Percentiles rank a stretch among this genome's conserved stretches.
phyloP scores from a whole-genome alignment of 2,888 invertebrate species.

The Minunthozetes semirufus region DNA sequence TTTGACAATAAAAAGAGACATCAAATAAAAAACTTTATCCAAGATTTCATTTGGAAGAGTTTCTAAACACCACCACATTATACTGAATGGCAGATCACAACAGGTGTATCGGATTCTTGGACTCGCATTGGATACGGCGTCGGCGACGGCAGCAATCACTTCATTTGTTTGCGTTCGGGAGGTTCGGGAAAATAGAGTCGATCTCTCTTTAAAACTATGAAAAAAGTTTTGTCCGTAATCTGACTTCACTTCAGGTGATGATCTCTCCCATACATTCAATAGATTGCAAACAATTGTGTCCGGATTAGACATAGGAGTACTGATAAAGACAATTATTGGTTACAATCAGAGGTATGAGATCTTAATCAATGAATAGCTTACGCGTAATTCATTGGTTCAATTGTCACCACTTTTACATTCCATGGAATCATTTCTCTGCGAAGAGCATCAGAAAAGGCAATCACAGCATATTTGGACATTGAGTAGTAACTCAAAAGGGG shows the following conservation, averaged over 20 bases:
- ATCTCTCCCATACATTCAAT: not conserved
- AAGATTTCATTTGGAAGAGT: not conserved
- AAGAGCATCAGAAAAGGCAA: constrained; percentile 49
- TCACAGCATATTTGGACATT: constrained; percentile 51
- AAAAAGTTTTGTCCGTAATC: constrained; percentile 15
- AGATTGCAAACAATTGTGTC: not conserved
- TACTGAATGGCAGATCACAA: not conserved
- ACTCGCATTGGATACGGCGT: not conserved
- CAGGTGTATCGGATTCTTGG: not conserved
- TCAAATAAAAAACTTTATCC: not conserved
- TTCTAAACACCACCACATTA: not conserved
- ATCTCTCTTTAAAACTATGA: not conserved
- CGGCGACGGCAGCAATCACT: not conserved
- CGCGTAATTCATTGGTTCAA: constrained; percentile 49
- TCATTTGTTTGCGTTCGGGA: not conserved
- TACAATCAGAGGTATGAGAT: not conserved
- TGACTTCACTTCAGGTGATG: constrained; percentile 9
- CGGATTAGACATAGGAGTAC: not conserved
- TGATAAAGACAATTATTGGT: too few relatives aligned
- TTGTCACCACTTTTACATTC: constrained; percentile 49
- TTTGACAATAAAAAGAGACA: not conserved
- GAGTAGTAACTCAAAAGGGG: constrained; percentile 50
- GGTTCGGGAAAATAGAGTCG: too few relatives aligned
- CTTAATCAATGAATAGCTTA: not conserved
- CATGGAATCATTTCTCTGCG: constrained; percentile 47